Base-by-base conservation (phyloP, 2,113 vertebrate genomes). In the Ramphastos sulfuratus region DNA sequence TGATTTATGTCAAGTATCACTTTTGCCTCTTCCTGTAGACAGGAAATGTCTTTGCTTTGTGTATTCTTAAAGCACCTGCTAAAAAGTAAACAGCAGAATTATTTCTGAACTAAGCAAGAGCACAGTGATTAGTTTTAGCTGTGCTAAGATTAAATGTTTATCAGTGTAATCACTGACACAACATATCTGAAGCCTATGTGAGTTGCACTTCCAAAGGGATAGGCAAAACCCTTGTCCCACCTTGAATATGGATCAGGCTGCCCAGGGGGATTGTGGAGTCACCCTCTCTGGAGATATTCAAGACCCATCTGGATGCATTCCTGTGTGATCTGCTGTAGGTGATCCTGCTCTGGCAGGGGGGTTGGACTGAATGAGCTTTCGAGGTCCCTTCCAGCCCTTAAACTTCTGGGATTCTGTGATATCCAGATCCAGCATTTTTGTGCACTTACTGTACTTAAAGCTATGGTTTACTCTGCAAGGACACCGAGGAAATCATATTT, bases 71-170 rank as follows among this genome's bases (percentile, higher is more conserved):
- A 59, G 82, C 39, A 74, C 69, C 87, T 46, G 39, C 21, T 50
- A 33, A 79, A 72, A 79, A 85, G 54, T 71, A 87, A 80, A 85
- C 42, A 87, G 59, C 77, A 86, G 76, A 83, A 85, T 95, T 94
- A 85, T 95, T 94, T 91, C 85, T 90, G 69, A 93, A 77, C 76
- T 71, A 37, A 85, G 65, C 73, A 85, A 87, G 90, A 80, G 80
- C 82, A 59, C 17, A 82, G 85, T 71, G 2, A 74, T 90, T 94
- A 74, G 72, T 66, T 95, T 88, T 42, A 85, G 48, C 31, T 74
- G 52, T 79, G 56, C 77, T 88, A 84, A 84, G 71, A 58, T 56
- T 37, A 72, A 86, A 81, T 69, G 89, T 89, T 94, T 93, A 84
- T 69, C 87, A 50, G 78, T 54, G 70, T 88, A 31, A 60, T 78